phyloP scores from a whole-genome alignment of 2,113 vertebrate genomes.

The Oncorhynchus clarkii region DNA sequence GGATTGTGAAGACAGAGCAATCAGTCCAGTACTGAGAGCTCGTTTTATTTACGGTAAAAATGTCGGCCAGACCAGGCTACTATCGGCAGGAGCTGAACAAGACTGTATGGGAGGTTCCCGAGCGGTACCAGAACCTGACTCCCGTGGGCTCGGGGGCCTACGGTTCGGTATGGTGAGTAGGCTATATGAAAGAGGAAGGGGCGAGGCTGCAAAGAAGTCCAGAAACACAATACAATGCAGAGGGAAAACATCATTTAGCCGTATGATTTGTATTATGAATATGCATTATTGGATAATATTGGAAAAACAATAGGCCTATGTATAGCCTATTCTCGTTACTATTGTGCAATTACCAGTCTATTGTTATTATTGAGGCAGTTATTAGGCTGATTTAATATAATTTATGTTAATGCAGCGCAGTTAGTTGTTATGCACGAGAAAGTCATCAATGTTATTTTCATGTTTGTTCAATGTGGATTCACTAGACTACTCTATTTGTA shows the following conservation, averaged over 20 bases:
- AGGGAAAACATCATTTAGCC: background rate
- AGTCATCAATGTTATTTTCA: background rate
- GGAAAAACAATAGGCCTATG: background rate
- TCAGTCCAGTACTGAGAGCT: constrained; percentile 15
- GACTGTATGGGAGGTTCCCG: constrained; percentile 95
- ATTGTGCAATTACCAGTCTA: background rate
- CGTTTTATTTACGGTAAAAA: constrained; percentile 23
- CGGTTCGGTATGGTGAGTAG: constrained; percentile 91
- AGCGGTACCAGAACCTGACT: constrained; percentile 93
- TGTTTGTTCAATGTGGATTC: background rate
- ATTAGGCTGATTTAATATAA: no score
- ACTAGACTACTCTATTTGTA: background rate
- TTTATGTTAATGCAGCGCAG: background rate
- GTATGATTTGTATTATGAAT: background rate
- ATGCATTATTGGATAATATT: background rate
- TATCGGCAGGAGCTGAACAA: constrained; percentile 97
- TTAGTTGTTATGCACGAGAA: background rate
- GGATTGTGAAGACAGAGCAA: constrained; percentile 3
- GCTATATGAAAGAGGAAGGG: constrained; percentile 18
- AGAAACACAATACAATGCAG: background rate
- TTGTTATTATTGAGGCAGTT: background rate
- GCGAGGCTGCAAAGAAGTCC: constrained; percentile 31
- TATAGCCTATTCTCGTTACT: background rate
- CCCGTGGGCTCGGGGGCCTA: constrained; percentile 95
- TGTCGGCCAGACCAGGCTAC: constrained; percentile 83